These are phyloP conservation scores for Parazoanthus atlanticus DNA, from an alignment of 92 coral and sea anemone genomes.

Conservation along the genomic window DNA sequence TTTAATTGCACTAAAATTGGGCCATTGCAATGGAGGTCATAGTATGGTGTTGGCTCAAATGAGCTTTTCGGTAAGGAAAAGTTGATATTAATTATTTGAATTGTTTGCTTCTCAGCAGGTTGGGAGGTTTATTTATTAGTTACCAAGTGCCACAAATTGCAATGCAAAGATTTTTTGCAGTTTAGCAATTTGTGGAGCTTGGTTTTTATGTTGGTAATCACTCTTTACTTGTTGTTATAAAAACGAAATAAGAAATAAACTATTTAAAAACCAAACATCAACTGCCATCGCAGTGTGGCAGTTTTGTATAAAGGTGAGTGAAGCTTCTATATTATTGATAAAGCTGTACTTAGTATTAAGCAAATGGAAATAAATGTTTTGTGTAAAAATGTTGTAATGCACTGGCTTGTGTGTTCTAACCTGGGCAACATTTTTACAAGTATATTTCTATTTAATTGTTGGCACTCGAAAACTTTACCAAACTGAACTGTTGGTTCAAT, in stretches of 20 bases:
- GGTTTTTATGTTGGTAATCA: background rate
- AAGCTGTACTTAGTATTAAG: background rate
- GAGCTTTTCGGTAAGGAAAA: background rate
- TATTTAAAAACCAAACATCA: constrained; percentile 25
- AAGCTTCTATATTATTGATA: background rate
- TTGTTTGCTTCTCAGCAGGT: constrained; percentile 37
- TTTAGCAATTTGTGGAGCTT: constrained; percentile 14
- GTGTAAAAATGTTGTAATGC: background rate
- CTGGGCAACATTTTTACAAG: background rate
- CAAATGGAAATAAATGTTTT: constrained; percentile 39
- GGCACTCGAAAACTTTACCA: background rate
- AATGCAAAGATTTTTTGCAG: background rate
- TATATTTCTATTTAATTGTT: background rate
- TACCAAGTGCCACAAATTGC: constrained; percentile 4
- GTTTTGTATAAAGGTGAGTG: constrained; percentile 25
- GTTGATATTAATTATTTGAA: constrained; percentile 1
- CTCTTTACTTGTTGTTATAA: background rate
- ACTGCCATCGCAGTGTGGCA: constrained; percentile 29
- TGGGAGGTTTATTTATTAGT: constrained; percentile 1
- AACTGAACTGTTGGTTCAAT: background rate
- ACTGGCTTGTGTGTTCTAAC: constrained; percentile 7
- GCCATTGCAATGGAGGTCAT: constrained; percentile 22
- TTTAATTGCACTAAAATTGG: background rate
- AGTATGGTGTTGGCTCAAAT: constrained; percentile 1
- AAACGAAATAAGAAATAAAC: constrained; percentile 37